Conservation (phyloP, 2,888 invertebrate genomes). For the Leptopilina syphax region DNA sequence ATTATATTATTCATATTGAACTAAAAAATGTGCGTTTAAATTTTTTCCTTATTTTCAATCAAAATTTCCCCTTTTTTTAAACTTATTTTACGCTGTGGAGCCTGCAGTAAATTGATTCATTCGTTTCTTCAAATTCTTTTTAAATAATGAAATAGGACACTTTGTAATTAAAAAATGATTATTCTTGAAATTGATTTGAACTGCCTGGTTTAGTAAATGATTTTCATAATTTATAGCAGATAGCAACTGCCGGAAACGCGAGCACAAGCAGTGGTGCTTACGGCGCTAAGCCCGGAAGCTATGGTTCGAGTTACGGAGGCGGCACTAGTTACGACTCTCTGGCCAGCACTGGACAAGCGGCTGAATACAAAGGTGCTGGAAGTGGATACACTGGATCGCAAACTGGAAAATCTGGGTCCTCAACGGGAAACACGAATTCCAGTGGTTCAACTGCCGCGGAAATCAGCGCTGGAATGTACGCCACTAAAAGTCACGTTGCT, state of each 20-base stretch:
- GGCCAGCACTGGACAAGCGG: constrained; percentile 71
- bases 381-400: constrained; percentile 74
- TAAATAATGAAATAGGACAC: no score
- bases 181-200: background rate
- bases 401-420: constrained; percentile 73
- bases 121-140: no score
- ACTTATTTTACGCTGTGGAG: no score
- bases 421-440: constrained; percentile 72
- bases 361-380: constrained; percentile 72
- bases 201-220: background rate
- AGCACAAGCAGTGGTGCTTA: constrained; percentile 84
- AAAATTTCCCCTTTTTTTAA: no score
- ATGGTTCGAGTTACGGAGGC: constrained; percentile 81
- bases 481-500: constrained; percentile 91
- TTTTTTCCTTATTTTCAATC: no score
- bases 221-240: constrained; percentile 78
- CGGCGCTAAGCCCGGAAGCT: constrained; percentile 83
- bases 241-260: constrained; percentile 86
- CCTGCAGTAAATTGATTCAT: no score
- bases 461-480: constrained; percentile 89
- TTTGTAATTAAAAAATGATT: no score
- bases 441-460: constrained; percentile 82
- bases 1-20: no score
- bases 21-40: no score
- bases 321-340: constrained; percentile 75